phyloP scores from a whole-genome alignment of 2,888 invertebrate species.

The Pandemis corylana region DNA sequence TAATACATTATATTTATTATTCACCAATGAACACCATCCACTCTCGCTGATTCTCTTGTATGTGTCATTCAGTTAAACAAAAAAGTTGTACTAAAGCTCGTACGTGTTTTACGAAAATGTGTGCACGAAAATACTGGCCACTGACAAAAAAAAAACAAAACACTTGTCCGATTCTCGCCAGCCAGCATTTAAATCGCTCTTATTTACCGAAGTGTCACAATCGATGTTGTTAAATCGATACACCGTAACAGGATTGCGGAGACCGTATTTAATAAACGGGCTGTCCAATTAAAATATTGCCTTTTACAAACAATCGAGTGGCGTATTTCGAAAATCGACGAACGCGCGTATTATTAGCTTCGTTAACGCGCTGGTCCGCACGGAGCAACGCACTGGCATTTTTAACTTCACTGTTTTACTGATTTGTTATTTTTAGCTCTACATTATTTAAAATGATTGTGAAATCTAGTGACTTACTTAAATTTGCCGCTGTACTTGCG shows the following conservation, averaged over 20 bases:
- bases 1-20: no score
- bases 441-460: no score
- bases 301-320: constrained; percentile 58
- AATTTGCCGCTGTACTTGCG: no score
- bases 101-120: no score
- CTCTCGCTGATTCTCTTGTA: no score
- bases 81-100: not conserved
- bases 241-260: constrained; percentile 47
- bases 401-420: constrained; percentile 16
- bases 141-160: not conserved
- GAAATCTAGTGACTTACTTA: no score
- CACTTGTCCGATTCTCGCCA: not conserved
- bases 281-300: constrained; percentile 66
- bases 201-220: constrained; percentile 36
- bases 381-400: constrained; percentile 32
- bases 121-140: not conserved
- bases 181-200: constrained; percentile 30
- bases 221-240: constrained; percentile 42
- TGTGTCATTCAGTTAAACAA: not conserved
- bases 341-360: constrained; percentile 53
- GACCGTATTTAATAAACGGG: constrained; percentile 51
- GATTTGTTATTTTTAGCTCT: no score
- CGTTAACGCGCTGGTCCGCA: constrained; percentile 52
- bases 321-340: constrained; percentile 50
- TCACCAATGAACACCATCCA: no score